Percentiles rank a stretch among this genome's conserved stretches.
phyloP scores from a whole-genome alignment of 2,113 vertebrate species.

The Heliornis fulica region DNA sequence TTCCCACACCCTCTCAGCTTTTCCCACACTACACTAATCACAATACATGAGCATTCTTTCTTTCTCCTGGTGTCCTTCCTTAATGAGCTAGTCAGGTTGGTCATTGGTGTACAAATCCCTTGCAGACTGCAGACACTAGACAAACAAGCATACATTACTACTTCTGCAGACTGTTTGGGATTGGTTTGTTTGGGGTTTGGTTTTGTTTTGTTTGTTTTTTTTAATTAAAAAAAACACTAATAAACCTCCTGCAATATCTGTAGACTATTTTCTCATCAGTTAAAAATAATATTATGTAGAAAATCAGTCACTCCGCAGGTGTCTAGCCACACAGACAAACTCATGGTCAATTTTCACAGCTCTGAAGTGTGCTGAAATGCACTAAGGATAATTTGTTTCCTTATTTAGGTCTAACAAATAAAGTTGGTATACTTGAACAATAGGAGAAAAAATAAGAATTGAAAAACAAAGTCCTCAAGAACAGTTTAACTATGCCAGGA shows the following conservation, averaged over 20 bases:
- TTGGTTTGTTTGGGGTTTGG: too few relatives aligned
- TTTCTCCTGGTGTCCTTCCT: background rate
- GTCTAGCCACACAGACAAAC: background rate
- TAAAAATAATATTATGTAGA: conserved; percentile 18
- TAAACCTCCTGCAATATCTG: background rate
- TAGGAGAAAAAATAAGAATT: background rate
- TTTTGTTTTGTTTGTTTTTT: background rate
- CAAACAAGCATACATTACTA: background rate
- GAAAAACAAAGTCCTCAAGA: background rate
- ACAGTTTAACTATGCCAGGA: background rate
- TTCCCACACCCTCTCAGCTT: background rate
- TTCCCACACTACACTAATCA: background rate
- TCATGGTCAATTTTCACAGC: background rate
- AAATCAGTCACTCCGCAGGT: background rate
- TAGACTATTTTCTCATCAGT: background rate
- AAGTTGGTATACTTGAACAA: background rate
- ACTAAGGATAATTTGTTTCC: background rate
- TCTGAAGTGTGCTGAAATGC: background rate
- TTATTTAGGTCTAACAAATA: background rate
- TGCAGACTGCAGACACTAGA: background rate
- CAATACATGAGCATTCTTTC: background rate
- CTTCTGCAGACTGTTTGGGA: background rate
- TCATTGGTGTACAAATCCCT: background rate
- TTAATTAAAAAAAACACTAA: background rate
- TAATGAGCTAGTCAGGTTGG: background rate